Evolutionary conservation across 2,797 vertebrate species (phyloP), one percentile per base, ranked within the genome.

Genomic region (Cyclopterus lumpus): DNA sequence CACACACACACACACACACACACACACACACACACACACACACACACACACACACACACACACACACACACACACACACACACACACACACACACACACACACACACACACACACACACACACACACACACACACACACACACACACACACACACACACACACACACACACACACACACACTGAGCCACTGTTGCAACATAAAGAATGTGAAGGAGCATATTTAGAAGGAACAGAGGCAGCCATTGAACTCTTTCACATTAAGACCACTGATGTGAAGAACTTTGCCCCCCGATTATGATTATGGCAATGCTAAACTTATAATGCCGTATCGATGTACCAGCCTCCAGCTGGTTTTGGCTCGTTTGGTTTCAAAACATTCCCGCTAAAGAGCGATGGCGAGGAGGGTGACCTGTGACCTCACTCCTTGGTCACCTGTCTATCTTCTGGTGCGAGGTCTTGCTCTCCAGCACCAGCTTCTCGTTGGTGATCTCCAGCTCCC

Each of bases 391-490:
- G 1, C n/a, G 1, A 5, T 1, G 7, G 36, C 11, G 53, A 34
- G 14, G 2, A 22, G 8, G 38, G 16, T 1, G 11, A 59, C 5
- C 11, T 22, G 4, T 18, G 14, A n/a, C 30, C 0, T 28, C 38
- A 12, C 38, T 9, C 36, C 36, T 8, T 7, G 12, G 2, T 26
- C 93, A 99, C 98, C 97, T 95, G 78, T 97, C 96, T 78, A 99
- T 99, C 83, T 99, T 99, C 94, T 99, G 97, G 84, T 99, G 97
- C 5, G 98, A 97, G 11, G 95, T 91, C 77, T 98, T 99, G 92
- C 97, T 98, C 92, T 99, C 98, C 91, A 97, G 92, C 80, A 98
- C 95, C 15, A 99, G 97, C 58, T 96, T 98, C 93, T 98, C 96
- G 58, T 99, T 99, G 73, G 96, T 96, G 83, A 97, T 95, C 93